phyloP scores from a whole-genome alignment of 1,140 invertebrate genomes.

The Diorhabda sublineata region DNA sequence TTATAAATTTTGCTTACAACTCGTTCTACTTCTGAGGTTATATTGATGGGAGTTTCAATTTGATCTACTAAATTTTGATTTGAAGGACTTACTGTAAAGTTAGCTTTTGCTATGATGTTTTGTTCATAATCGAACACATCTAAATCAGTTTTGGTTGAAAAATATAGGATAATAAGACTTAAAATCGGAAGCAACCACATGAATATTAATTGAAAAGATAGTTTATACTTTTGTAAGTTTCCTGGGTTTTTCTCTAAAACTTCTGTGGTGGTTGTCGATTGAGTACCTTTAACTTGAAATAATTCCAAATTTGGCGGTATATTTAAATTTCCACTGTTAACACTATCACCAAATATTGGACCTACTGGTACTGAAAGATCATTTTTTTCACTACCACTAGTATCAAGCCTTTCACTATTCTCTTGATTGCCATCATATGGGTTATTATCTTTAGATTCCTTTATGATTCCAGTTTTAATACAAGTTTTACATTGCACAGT shows the following conservation, averaged over 20 bases:
- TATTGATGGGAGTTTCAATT: slow-evolving; percentile 22
- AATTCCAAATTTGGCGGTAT: slow-evolving; percentile 5
- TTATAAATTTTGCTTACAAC: slow-evolving; percentile 27
- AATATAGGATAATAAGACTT: slow-evolving; percentile 17
- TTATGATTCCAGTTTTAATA: not conserved
- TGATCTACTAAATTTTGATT: slow-evolving; percentile 10
- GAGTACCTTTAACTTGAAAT: slow-evolving; percentile 13
- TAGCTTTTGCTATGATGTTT: not conserved
- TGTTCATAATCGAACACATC: not conserved
- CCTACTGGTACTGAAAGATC: slow-evolving; percentile 13
- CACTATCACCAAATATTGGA: slow-evolving; percentile 9
- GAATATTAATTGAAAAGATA: slow-evolving; percentile 17
- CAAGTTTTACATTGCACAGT: slow-evolving; percentile 8
- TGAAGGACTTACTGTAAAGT: slow-evolving; percentile 12
- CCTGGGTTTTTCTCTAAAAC: not conserved
- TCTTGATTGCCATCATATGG: not conserved
- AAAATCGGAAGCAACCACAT: slow-evolving; percentile 21
- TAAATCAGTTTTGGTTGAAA: slow-evolving; percentile 1
- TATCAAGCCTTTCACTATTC: slow-evolving; percentile 9
- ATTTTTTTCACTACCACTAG: slow-evolving; percentile 13
- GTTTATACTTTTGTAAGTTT: slow-evolving; percentile 10
- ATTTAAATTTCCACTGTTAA: not conserved
- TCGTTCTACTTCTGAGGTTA: slow-evolving; percentile 22
- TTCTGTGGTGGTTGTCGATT: not conserved
- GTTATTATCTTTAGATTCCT: not conserved